Base-by-base conservation (phyloP, 2,113 vertebrate genomes). In the Cranoglanis bouderius region DNA sequence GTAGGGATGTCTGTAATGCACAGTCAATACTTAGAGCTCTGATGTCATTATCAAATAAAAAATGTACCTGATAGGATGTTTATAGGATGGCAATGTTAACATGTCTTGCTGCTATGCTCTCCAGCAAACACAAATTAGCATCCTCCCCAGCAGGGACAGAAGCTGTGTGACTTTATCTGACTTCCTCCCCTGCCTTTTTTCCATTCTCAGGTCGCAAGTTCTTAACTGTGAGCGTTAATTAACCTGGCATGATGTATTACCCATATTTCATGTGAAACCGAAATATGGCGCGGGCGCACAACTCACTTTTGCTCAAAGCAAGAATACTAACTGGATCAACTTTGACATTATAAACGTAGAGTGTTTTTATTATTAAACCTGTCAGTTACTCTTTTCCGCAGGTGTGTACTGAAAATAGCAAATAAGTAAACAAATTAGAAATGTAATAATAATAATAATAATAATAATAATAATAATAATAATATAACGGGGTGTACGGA, bases 171-270 rank as follows among this genome's bases (percentile, higher is more conserved):
- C 53, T 57, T 57, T 35, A 38, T 57, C 53, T 38, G 32, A 38
- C 32, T 57, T 57, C 53, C 80, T 38, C 53, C 21, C 9, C 32
- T 57, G 32, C 53, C 32, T 57, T 57, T 21, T 40, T 82, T 40
- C 19, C 80, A 1, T 59, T 57, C 77, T 53, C 53, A 82, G 80
- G 80, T 57, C 53, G 7, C 49, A 82, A 82, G 51, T 18, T 35
- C 63, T 85, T 38, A 72, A 72, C 65, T 72, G 63, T 24, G 65
- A 53, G n/a, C 55, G 84, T 53, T 72, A 53, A 85, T 85, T 35
- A 85, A 85, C 14, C 43, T 72, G 46, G 63, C 46, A 53, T 85
- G 46, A 72, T 38, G 63, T 35, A 51, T 85, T 85, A 32, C 29
- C 9, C 29, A 19, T 32, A 6, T 70, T 85, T 51, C 29, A 14